phyloP scores from a whole-genome alignment of 2,888 invertebrate species.

The Agrotis exclamationis region DNA sequence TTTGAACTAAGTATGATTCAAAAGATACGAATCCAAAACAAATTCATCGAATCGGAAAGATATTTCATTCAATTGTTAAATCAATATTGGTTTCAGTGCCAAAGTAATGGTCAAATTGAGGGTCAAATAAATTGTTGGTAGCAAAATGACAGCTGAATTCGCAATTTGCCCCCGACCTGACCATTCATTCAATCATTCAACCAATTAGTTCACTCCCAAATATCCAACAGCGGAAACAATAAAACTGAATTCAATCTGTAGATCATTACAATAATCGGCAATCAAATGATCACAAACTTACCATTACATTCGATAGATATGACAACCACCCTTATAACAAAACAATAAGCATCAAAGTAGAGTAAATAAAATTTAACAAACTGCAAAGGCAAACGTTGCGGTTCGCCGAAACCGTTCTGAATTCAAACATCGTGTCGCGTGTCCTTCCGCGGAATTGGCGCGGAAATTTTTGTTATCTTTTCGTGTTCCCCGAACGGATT shows the following conservation, averaged over 20 bases:
- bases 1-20: neutral
- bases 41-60: neutral
- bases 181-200: conserved; percentile 41
- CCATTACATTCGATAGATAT: neutral
- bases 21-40: neutral
- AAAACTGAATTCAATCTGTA: conserved; percentile 59
- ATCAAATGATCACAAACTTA: conserved; percentile 51
- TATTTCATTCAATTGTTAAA: neutral
- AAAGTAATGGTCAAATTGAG: conserved; percentile 1
- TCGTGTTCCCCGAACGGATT: conserved; percentile 90
- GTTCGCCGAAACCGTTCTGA: conserved; percentile 88
- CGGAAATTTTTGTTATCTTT: conserved; percentile 91
- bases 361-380: conserved; percentile 62
- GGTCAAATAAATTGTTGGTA: conserved; percentile 1
- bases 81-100: conserved; percentile 17
- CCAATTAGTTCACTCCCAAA: conserved; percentile 51
- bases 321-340: conserved; percentile 27
- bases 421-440: conserved; percentile 89
- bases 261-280: conserved; percentile 62
- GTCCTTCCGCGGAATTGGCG: conserved; percentile 89
- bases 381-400: conserved; percentile 64
- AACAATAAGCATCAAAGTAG: conserved; percentile 53
- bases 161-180: conserved; percentile 13
- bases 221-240: conserved; percentile 58
- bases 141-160: conserved; percentile 5